Percentiles rank a stretch among this genome's conserved stretches.
phyloP scores from a whole-genome alignment of 2,888 invertebrate genomes.

The Lochmaea capreae region DNA sequence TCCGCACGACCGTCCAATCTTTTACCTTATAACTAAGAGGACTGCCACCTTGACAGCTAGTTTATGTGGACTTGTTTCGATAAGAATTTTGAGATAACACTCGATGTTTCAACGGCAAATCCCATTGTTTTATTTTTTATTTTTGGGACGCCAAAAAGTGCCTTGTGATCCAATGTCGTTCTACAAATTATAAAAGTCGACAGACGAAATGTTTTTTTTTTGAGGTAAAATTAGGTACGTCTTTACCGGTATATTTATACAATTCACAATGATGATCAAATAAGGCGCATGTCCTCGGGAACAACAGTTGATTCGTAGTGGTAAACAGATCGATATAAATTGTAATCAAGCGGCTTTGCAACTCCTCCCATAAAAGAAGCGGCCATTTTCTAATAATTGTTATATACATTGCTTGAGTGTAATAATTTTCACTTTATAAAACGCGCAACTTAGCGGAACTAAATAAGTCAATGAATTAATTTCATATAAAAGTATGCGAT shows the following conservation, averaged over 20 bases:
- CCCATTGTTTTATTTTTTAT: slow-evolving; percentile 61
- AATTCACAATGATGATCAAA: slow-evolving; percentile 10
- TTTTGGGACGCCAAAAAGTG: slow-evolving; percentile 6
- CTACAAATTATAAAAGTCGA: neutral
- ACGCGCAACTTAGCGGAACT: neutral
- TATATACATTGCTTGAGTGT: neutral
- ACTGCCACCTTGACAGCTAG: slow-evolving; percentile 64
- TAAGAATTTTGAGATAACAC: slow-evolving; percentile 65
- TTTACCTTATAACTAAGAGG: slow-evolving; percentile 54
- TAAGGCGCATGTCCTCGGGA: slow-evolving; percentile 46
- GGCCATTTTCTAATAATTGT: slow-evolving; percentile 33
- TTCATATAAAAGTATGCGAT: too few species aligned
- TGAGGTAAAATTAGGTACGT: neutral
- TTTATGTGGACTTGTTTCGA: slow-evolving; percentile 64
- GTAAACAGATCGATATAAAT: slow-evolving; percentile 53
- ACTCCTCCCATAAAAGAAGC: slow-evolving; percentile 36
- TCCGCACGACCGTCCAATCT: slow-evolving; percentile 49
- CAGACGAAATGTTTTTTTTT: neutral
- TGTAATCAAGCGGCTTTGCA: slow-evolving; percentile 46
- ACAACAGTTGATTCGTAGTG: slow-evolving; percentile 49
- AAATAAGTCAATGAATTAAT: neutral
- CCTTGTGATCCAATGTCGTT: neutral
- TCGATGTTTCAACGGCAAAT: slow-evolving; percentile 61
- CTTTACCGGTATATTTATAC: neutral
- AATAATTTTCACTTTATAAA: neutral